Base-by-base conservation (phyloP, 53 echinoderm and acorn worm species). In the Stichopus horrens region DNA sequence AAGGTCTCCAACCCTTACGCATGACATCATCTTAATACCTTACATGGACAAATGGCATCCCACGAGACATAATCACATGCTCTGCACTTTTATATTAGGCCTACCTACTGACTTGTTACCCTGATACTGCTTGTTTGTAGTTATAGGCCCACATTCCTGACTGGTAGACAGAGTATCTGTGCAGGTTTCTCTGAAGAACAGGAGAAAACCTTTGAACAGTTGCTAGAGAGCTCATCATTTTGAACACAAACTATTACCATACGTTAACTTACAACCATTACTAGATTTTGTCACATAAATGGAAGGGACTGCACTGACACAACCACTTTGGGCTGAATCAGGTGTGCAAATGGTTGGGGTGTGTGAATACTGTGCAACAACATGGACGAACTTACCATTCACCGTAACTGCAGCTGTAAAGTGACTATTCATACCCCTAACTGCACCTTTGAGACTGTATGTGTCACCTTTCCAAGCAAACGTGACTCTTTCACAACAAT, bases 361-460 rank as follows among this genome's bases (percentile, higher is more conserved):
- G 75, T 75, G 16, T 9, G 9, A 75, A 37, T 75, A 8, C 75
- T 75, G 75, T 9, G 75, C 21, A 75, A 18, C n/a, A 75, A 82
- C 55, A 57, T 82, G 82, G 54, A 53, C 5, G 55, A 82, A 82
- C 16, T 54, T 16, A 16, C 20, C 56, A 16, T 54, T 56, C 52
- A 21, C 21, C 57, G 57, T 56, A 0, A 82, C 57, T 54, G 82
- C 82, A 55, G 54, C 79, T 54, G 82, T 82, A 22, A 82, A 82
- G 14, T 82, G 82, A 13, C 19, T 13, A 21, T 55, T 55, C 57
- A 18, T 13, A 57, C 57, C 56, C 14, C 57, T 16, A 9, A 82
- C 55, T 55, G 82, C 56, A 56, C 82, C 82, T 14, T 5, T 55
- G 1, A 82, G 82, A 18, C 16, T 9, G 58, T 82, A 7, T 9